Evolutionary conservation across 1,140 invertebrate species (phyloP), one percentile per base, ranked within the genome.

Genomic region (Wiebesia pumilae): DNA sequence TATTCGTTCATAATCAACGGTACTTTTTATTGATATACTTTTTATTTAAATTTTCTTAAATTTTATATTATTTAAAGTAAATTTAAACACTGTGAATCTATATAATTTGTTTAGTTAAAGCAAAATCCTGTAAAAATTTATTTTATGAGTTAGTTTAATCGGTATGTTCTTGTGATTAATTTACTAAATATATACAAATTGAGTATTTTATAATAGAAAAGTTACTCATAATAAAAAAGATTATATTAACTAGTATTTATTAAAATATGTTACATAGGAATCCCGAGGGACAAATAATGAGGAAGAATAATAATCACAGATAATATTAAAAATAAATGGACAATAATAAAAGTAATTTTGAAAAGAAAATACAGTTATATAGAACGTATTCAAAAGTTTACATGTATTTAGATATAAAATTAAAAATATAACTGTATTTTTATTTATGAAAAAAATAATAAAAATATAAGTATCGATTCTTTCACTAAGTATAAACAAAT

Each of bases 291-390:
- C 35, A 54, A 51, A 69, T 67, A 33, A 58, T 47, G 19, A 86
- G 51, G 67, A 75, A 83, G 73, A 86, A 67, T 78, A 86, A 43
- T 83, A 51, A 86, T 86, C 85, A 86, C 85, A 86, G 80, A 58
- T 78, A 86, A 67, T 43, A 19, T 71, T 84, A 83, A n/a, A 69
- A 73, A 78, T 54, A 86, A 47, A 77, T 81, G 73, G 58, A 27
- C 43, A 69, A 58, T 43, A 58, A 62, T 62, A 62, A 62, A 62
- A 33, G 21, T 58, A 30, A 33, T 80, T 78, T 54, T 85, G 16
- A 10, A 47, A 78, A 67, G 40, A 81, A 85, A 81, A 73, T 67
- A 80, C 43, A 62, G 54, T 79, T 85, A 38, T n/a, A 73, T 38
- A 69, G 21, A 71, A 30, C 2, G 14, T 16, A 67, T 40, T 65